Evolutionary conservation across 2,113 vertebrate species (phyloP), one percentile per base, ranked within the genome.

Genomic region (Blennius ocellaris): DNA sequence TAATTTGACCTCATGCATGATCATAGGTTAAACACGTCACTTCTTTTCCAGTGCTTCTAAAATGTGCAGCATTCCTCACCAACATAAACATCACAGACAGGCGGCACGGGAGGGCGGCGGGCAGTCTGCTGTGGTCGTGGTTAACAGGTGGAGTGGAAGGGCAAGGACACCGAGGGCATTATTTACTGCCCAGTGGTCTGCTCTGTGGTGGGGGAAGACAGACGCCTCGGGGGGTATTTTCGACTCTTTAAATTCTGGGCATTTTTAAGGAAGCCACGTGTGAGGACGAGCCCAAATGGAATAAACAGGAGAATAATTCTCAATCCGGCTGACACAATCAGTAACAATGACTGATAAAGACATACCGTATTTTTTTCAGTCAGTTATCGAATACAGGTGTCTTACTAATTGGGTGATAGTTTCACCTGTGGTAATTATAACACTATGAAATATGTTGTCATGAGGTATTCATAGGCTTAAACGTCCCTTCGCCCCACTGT

Each of bases 111-210:
- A 72, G 56, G 67, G 61, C 52, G 44, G 52, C 72, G 73, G 68
- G 45, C 50, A 56, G 74, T 81, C 83, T 69, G 17, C 59, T 54
- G 82, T 8, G 66, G 73, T 21, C 11, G 57, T 45, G 60, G 70
- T 62, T 3, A 86, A 85, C 84, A 89, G 87, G 86, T 91, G 81
- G 69, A 69, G 67, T 11, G 14, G 36, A 74, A 57, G 55, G 21
- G 38, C 54, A 72, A 69, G 59, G 68, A 67, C 67, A 59, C 53
- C 6, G 49, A 75, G 49, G 11, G 43, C 6, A 5, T 71, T 41
- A 65, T 84, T 80, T 76, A 73, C 56, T 73, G 36, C 73, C 59
- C 58, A 21, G 7, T 38, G 53, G 69, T 50, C 45, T 48, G 55
- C 16, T 64, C 40, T 53, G 73, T 36, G 41, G 62, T 50, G 30